Percentiles rank a stretch among this genome's conserved stretches.
Evolutionary conservation across 2,888 invertebrate species (phyloP).

Genomic region (Lithophane socia): DNA sequence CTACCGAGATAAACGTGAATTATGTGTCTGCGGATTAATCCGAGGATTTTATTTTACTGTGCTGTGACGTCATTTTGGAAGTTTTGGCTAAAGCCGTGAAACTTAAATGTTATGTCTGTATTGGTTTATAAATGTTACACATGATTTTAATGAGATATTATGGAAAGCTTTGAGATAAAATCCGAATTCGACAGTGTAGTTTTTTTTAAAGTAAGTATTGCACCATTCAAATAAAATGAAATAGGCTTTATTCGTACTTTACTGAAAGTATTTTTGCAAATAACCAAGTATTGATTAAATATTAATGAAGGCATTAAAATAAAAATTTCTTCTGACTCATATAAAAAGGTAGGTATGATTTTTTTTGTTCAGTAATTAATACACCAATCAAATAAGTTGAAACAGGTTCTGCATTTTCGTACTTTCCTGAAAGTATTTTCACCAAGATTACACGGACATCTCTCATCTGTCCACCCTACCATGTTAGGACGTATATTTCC

Average conservation of each 20-base stretch:
- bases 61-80: constrained; percentile 36
- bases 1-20: constrained; percentile 81
- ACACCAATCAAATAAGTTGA: too few relatives aligned
- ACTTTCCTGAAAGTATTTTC: background rate
- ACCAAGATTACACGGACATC: background rate
- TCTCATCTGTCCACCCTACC: background rate
- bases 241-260: background rate
- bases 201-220: background rate
- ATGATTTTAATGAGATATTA: background rate
- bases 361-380: background rate
- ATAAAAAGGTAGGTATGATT: background rate
- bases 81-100: constrained; percentile 7
- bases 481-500: constrained; percentile 17
- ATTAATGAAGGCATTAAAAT: background rate
- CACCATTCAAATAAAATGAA: too few relatives aligned
- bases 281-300: background rate
- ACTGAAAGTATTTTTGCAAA: background rate
- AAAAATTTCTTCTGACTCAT: background rate
- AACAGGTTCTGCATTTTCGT: background rate
- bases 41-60: constrained; percentile 60
- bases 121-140: background rate
- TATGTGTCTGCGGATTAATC: constrained; percentile 76
- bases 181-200: background rate
- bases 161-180: background rate
- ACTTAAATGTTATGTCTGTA: constrained; percentile 3